A percentile compares a stretch with the other conserved stretches of the same genome.
Conservation (phyloP, 1,140 invertebrate species). For the Drosophila pseudoananassae region DNA sequence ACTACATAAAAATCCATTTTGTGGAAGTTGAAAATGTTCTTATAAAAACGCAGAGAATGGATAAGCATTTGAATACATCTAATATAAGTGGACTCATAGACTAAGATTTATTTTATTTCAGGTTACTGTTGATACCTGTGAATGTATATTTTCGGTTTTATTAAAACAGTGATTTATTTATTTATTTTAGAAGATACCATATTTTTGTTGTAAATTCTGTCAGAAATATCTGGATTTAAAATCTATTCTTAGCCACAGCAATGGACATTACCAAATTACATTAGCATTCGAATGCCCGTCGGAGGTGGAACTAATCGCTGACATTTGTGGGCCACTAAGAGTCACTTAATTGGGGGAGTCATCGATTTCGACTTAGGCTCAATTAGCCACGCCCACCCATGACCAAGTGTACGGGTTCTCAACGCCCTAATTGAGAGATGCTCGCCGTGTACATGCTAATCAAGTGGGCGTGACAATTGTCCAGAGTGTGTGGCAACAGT, state of each 20-base stretch:
- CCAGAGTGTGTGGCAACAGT: slow-evolving; percentile 48
- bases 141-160: too few species aligned
- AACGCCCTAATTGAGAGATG: slow-evolving; percentile 72
- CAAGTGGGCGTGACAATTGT: slow-evolving; percentile 56
- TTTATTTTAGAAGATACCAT: too few species aligned
- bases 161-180: too few species aligned
- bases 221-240: too few species aligned
- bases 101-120: too few species aligned
- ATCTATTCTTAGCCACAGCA: background rate
- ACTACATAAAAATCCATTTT: background rate
- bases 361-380: slow-evolving; percentile 68
- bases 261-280: background rate
- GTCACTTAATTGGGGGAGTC: slow-evolving; percentile 48
- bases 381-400: slow-evolving; percentile 60
- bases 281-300: slow-evolving; percentile 12
- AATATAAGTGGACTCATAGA: background rate
- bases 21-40: background rate
- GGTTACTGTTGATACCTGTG: too few species aligned
- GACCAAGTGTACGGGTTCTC: slow-evolving; percentile 64
- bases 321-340: slow-evolving; percentile 39
- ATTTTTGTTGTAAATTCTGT: too few species aligned
- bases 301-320: slow-evolving; percentile 27
- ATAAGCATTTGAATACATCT: background rate
- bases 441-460: slow-evolving; percentile 48
- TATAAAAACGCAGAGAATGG: background rate